Evolutionary conservation across 2,888 invertebrate genomes (phyloP), one percentile per base, ranked within the genome.

Genomic region (Hirtodrosophila cameraria): DNA sequence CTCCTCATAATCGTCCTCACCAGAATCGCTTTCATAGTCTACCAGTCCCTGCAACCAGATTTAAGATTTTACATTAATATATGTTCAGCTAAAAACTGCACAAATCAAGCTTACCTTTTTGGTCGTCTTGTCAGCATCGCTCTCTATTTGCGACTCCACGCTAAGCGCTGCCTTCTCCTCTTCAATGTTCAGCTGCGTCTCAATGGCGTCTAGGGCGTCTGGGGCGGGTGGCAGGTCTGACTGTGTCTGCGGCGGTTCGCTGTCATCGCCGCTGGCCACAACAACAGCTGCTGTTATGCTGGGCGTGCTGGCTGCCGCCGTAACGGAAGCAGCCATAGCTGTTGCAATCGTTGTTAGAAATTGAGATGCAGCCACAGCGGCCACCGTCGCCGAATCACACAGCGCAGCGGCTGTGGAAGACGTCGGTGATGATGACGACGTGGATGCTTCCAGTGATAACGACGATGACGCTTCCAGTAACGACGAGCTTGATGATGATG

Each of bases 1-100:
- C 41, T 89, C 89, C 45, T 88, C 78, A 68, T 96, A 96, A 62
- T 97, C 97, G 60, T 97, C 97, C 88, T 98, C 98, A 88, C 99
- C 98, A 0, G 98, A 98, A 91, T 99, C 98, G 55, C 97, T 98
- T 90, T 99, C 98, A 89, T 99, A 99, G 91, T 99, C 99, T 68
- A 99, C 99, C 88, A 99, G 93, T 79, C 97, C 97, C 96, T 96
- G 90, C 1, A 39, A 39, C 5, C 31, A 55, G n/a, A n/a, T n/a
- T n/a, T 23, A 23, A 23, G 8, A 50, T 36, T 38, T 12, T 27
- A 45, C 20, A 52, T n/a, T n/a, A 6, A 3, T 7, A 23, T 1
- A 23, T 23, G n/a, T 23, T 23, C 8, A 23, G 23, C 2, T 5
- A 23, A 6, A 23, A 7, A 1, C 1, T 6, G 13, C 23, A 31